These are phyloP conservation scores for Holocentrus rufus DNA, from an alignment of 2,797 vertebrate genomes.

Conservation along the genomic window DNA sequence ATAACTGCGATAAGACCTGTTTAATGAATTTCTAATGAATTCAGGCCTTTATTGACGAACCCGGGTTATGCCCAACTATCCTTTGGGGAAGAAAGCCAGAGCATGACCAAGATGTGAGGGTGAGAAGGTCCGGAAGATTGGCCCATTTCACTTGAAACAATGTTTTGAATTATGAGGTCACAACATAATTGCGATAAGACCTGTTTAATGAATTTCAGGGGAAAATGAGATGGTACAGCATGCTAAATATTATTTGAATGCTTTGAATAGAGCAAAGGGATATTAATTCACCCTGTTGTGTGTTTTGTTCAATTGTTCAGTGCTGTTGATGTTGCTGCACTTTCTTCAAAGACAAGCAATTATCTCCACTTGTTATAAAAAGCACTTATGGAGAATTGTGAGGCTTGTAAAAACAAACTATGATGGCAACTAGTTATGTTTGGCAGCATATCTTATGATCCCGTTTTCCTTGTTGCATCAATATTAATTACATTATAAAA, in stretches of 20 bases:
- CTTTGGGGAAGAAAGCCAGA: too few relatives aligned
- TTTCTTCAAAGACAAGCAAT: constrained; percentile 25
- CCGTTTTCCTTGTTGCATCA: constrained; percentile 66
- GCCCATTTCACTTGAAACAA: background rate
- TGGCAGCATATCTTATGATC: constrained; percentile 56
- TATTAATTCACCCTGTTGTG: background rate
- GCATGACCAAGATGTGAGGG: too few relatives aligned
- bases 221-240: background rate
- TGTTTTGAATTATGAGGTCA: constrained; percentile 11
- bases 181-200: background rate
- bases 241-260: background rate
- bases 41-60: too few relatives aligned
- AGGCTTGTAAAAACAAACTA: constrained; percentile 41
- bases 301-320: constrained; percentile 10
- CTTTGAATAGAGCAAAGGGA: background rate
- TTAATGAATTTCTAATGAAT: background rate
- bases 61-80: too few relatives aligned
- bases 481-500: constrained; percentile 74
- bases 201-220: background rate
- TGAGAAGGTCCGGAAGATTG: too few relatives aligned
- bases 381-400: constrained; percentile 11
- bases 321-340: constrained; percentile 24
- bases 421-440: constrained; percentile 52
- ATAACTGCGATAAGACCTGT: background rate
- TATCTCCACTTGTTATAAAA: constrained; percentile 8